Conservation (phyloP, 2,888 invertebrate genomes). For the Drosophila phalerata region DNA sequence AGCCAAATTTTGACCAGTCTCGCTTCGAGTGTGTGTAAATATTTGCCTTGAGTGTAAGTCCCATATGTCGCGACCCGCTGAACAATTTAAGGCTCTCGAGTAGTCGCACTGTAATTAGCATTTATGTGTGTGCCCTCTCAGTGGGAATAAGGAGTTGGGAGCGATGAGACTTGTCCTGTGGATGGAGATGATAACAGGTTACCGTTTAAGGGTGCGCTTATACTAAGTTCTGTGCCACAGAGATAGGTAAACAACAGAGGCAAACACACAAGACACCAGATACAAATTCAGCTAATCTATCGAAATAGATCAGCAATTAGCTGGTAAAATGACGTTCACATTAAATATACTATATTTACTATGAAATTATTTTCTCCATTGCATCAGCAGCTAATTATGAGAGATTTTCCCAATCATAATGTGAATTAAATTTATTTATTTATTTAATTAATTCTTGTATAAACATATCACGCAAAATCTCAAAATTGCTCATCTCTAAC, state of each 20-base stretch:
- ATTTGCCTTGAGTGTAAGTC: conserved; percentile 64
- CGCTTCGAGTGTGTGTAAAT: conserved; percentile 64
- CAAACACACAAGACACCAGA: conserved; percentile 27
- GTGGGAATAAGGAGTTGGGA: conserved; percentile 1
- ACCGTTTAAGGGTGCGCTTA: conserved; percentile 6
- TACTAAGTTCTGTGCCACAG: neutral
- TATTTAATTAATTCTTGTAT: neutral
- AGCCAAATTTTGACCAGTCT: conserved; percentile 49
- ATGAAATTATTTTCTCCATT: neutral
- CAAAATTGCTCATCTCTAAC: conserved; percentile 17
- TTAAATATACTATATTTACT: neutral
- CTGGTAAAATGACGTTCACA: neutral
- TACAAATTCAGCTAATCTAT: conserved; percentile 32
- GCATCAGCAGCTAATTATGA: neutral
- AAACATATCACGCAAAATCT: neutral
- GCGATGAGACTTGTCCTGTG: conserved; percentile 15
- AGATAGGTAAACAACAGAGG: conserved; percentile 12
- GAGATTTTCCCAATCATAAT: neutral
- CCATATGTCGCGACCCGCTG: conserved; percentile 68
- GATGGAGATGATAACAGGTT: conserved; percentile 31
- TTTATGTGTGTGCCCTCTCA: conserved; percentile 60
- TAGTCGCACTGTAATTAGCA: conserved; percentile 72
- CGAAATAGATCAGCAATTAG: conserved; percentile 26
- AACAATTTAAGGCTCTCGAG: conserved; percentile 30
- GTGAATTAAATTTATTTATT: neutral